Evolutionary conservation across 2,113 vertebrate species (phyloP).

Genomic region (Ageneiosus marmoratus): DNA sequence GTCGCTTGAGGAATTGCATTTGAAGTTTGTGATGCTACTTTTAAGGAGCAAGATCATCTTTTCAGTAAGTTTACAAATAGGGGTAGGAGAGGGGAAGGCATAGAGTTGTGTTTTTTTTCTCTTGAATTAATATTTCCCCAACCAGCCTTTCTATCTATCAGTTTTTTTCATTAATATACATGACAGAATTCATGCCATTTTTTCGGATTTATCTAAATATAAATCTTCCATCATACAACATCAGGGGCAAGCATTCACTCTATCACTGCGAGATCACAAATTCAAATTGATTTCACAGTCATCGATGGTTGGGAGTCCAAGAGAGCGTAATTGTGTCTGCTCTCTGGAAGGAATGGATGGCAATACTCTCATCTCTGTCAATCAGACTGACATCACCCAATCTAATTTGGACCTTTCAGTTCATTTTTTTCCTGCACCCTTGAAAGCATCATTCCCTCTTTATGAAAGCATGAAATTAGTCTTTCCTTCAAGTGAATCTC

Average conservation of each 20-base stretch:
- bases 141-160: background rate
- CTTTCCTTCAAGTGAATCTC: background rate
- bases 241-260: background rate
- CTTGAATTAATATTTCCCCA: background rate
- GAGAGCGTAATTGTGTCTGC: background rate
- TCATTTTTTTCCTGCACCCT: background rate
- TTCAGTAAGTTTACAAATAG: too few species aligned
- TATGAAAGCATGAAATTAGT: background rate
- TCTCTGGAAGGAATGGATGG: background rate
- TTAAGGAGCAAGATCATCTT: background rate
- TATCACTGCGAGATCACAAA: background rate
- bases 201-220: background rate
- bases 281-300: background rate
- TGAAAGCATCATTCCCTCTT: background rate
- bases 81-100: too few species aligned
- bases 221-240: background rate
- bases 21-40: background rate
- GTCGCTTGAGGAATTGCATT: background rate
- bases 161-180: background rate
- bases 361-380: constrained; percentile 2
- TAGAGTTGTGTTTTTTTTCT: too few species aligned
- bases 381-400: background rate
- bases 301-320: background rate
- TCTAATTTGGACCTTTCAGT: background rate
- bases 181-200: background rate